phyloP scores from a whole-genome alignment of 92 coral and sea anemone species.

The Phenganax marumi region DNA sequence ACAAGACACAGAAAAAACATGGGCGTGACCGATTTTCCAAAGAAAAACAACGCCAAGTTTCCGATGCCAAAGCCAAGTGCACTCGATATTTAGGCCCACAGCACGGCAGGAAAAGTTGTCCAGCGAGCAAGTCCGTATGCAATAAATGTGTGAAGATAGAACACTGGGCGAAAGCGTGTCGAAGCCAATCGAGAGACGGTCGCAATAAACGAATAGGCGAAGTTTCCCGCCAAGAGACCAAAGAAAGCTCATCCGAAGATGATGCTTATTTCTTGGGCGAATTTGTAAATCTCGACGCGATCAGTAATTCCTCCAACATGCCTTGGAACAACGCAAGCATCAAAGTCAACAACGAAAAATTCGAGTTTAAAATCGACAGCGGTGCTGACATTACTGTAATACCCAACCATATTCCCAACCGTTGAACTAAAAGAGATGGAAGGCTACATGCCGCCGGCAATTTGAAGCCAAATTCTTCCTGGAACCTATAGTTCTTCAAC shows the following conservation, averaged over 20 bases:
- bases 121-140: conserved; percentile 4
- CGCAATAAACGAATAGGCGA: not conserved
- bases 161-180: conserved; percentile 28
- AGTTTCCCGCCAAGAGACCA: not conserved
- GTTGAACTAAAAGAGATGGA: too few relatives aligned
- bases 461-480: too few relatives aligned
- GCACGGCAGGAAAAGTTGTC: too few relatives aligned
- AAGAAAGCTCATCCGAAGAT: not conserved
- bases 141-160: conserved; percentile 12
- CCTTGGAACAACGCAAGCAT: conserved; percentile 39
- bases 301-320: not conserved
- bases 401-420: too few relatives aligned
- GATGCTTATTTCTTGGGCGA: not conserved
- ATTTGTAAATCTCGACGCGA: not conserved
- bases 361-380: too few relatives aligned
- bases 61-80: conserved; percentile 27
- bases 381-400: too few relatives aligned
- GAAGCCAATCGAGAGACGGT: not conserved
- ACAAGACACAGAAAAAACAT: not conserved
- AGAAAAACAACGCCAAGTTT: conserved; percentile 7
- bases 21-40: too few relatives aligned
- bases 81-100: conserved; percentile 1
- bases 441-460: too few relatives aligned
- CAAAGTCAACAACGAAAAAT: not conserved
- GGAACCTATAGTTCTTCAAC: too few relatives aligned